phyloP scores from a whole-genome alignment of 2,888 invertebrate species.

The Colostygia pectinataria region DNA sequence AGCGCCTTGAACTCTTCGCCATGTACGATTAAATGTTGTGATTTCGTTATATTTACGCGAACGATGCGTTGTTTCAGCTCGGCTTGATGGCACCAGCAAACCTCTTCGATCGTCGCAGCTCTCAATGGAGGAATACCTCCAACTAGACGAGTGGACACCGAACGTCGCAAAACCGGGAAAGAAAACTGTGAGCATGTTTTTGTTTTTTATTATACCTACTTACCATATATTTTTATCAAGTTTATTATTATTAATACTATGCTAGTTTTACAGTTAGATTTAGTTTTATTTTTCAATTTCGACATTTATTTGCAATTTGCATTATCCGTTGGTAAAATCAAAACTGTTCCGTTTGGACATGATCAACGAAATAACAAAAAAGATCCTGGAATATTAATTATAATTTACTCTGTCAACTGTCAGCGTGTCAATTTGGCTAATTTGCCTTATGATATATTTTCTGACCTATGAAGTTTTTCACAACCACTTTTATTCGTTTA shows the following conservation, averaged over 20 bases:
- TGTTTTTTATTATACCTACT: too few species aligned
- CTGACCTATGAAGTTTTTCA: not conserved
- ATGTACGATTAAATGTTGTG: too few species aligned
- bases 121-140: slow-evolving; percentile 96
- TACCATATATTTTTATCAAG: slow-evolving; percentile 2
- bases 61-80: slow-evolving; percentile 86
- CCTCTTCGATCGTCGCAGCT: slow-evolving; percentile 86
- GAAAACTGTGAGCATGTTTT: slow-evolving; percentile 89
- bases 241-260: not conserved
- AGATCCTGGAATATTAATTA: not conserved
- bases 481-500: slow-evolving; percentile 3
- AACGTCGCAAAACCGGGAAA: slow-evolving; percentile 87
- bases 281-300: not conserved
- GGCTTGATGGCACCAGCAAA: slow-evolving; percentile 94
- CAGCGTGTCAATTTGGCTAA: slow-evolving; percentile 10
- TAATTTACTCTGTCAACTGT: not conserved
- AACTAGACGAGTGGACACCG: slow-evolving; percentile 90
- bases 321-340: not conserved
- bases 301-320: not conserved
- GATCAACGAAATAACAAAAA: not conserved
- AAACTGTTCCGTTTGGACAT: slow-evolving; percentile 7
- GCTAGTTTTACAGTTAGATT: too few species aligned
- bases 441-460: slow-evolving; percentile 7
- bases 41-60: not conserved
- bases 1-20: too few species aligned